phyloP scores from a whole-genome alignment of 2,888 invertebrate genomes.

The Euproctis similis region DNA sequence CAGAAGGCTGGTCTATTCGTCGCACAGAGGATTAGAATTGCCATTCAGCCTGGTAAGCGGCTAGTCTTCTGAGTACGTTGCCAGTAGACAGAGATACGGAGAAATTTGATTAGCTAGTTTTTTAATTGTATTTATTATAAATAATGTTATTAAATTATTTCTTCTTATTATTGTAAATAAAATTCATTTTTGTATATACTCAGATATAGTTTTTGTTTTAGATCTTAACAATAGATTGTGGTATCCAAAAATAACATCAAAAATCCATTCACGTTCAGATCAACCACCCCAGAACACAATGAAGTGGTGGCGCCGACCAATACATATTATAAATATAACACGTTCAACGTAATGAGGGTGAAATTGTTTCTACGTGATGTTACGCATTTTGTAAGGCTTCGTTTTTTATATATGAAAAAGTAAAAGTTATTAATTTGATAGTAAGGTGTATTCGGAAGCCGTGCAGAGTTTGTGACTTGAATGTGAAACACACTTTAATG shows the following conservation, averaged over 20 bases:
- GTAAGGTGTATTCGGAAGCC: constrained; percentile 55
- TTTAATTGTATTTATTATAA: too few species aligned
- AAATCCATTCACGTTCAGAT: constrained; percentile 27
- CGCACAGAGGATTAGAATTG: too few species aligned
- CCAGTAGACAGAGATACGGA: too few species aligned
- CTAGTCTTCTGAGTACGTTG: too few species aligned
- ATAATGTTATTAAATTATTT: too few species aligned
- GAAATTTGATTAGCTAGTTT: too few species aligned
- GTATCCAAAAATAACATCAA: constrained; percentile 14
- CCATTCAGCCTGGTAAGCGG: too few species aligned
- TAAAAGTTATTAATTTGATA: constrained; percentile 52
- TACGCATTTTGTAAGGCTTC: constrained; percentile 33
- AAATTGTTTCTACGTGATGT: constrained; percentile 66
- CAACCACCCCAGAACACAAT: constrained; percentile 46
- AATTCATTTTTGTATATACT: background rate
- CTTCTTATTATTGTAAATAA: too few species aligned
- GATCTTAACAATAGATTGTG: background rate
- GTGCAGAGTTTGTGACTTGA: constrained; percentile 40
- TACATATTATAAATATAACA: constrained; percentile 53
- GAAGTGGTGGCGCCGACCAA: constrained; percentile 62
- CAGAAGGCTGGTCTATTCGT: too few species aligned
- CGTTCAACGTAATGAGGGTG: constrained; percentile 62
- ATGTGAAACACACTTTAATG: constrained; percentile 38
- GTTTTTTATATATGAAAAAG: constrained; percentile 44
- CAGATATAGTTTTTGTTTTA: constrained; percentile 5